These are phyloP conservation scores for Aythya baeri DNA, from an alignment of 2,113 vertebrate species.

Conservation along the genomic window DNA sequence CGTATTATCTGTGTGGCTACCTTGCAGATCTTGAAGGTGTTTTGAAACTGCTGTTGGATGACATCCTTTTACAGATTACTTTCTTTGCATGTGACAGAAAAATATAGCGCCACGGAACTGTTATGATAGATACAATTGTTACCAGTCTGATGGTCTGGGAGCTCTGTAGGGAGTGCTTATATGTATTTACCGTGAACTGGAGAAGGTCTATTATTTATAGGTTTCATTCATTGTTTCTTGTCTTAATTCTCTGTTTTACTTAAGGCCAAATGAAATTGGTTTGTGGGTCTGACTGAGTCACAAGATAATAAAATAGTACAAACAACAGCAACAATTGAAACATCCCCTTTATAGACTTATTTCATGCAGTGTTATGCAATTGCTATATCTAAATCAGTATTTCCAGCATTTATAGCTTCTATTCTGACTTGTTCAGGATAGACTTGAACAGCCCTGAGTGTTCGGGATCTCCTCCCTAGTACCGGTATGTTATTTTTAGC, in stretches of 20 bases:
- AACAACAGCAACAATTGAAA: background rate
- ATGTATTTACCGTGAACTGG: background rate
- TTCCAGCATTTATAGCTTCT: background rate
- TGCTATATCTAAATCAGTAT: background rate
- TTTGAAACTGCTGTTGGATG: conserved; percentile 16
- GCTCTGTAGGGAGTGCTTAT: background rate
- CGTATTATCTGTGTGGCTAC: background rate
- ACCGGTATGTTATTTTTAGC: background rate
- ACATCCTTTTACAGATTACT: background rate
- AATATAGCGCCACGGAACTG: background rate
- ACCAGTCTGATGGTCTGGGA: background rate
- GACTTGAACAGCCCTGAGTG: background rate
- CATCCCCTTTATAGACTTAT: background rate
- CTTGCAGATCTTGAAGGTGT: background rate
- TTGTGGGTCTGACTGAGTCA: background rate
- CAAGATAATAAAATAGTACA: background rate
- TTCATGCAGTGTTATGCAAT: background rate
- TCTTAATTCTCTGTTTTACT: background rate
- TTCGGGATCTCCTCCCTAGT: background rate
- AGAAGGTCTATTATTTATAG: background rate
- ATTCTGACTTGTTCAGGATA: background rate
- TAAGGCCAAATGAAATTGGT: background rate
- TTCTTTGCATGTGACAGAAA: background rate
- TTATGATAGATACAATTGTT: background rate
- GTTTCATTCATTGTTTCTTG: background rate